phyloP scores from a whole-genome alignment of 2,113 vertebrate genomes.

The Cardinalis cardinalis region DNA sequence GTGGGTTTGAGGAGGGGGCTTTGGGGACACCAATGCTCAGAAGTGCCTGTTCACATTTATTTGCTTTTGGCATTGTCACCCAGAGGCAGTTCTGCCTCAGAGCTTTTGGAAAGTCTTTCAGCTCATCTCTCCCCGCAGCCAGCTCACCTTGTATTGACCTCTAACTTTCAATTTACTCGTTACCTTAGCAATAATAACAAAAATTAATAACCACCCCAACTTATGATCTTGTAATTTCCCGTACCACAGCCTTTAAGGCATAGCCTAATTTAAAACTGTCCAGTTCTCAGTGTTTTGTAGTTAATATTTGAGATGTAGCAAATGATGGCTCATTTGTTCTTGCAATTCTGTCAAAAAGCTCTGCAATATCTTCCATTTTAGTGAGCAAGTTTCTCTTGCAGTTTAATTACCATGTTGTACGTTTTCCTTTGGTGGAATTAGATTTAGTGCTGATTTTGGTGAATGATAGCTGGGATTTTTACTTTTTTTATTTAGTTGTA shows the following conservation, averaged over 20 bases:
- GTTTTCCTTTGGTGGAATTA: not conserved
- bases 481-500: not conserved
- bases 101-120: not conserved
- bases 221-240: not conserved
- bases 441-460: not conserved
- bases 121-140: not conserved
- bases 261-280: not conserved
- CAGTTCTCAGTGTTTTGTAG: not conserved
- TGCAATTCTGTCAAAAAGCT: not conserved
- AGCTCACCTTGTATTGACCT: not conserved
- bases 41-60: fast-evolving
- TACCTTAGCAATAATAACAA: not conserved
- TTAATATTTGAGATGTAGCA: not conserved
- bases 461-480: not conserved
- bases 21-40: not conserved
- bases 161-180: not conserved
- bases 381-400: not conserved
- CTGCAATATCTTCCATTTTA: not conserved
- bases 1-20: not conserved
- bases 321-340: not conserved
- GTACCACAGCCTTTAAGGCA: not conserved
- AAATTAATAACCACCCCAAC: not conserved
- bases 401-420: not conserved
- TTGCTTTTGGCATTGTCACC: not conserved
- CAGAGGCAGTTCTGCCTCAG: not conserved